Base-by-base conservation (phyloP, 2,797 vertebrate genomes). In the Hypotaenidia philippensis region DNA sequence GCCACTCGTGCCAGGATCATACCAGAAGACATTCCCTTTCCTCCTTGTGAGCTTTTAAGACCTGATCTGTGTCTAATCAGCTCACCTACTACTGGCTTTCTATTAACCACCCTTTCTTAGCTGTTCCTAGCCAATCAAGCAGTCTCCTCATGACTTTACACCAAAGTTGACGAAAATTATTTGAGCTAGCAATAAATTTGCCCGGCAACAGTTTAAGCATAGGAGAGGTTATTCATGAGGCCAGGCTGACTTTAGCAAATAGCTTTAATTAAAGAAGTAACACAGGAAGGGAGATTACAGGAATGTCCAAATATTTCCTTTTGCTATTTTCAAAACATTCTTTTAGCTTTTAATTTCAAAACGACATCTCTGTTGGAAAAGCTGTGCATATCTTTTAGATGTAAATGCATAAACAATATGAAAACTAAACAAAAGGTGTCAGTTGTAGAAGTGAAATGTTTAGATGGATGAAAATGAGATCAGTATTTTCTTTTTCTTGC, bases 341-440 rank as follows among this genome's bases (percentile, higher is more conserved):
- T 84, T 89, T 53, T 38, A 74, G 56, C 40, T 64, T 89, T 92
- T 74, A 41, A 84, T 91, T 91, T 84, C 59, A 66, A 91, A 91
- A 82, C 38, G 3, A 72, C 40, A 64, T 41, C 21, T 79, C 63
- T 94, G 47, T 94, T 93, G 93, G 56, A 82, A 90, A 95, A 82
- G 25, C 34, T 25, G 44, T 77, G 22, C 11, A 9, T 84, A 69
- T 89, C 91, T 92, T 84, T 92, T 84, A 18, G 87, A 83, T 84
- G 41, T 14, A 5, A 77, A 93, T 84, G 52, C 88, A 79, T 88
- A 80, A 94, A 79, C 60, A 38, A 65, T 40, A 13, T 20, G 66
- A 92, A 93, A 93, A 82, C 40, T 63, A 93, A 94, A 78, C 36
- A 89, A 63, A 93, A 90, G 40, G 41, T 87, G 66, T 59, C 66